Percentiles rank a stretch among this genome's conserved stretches.
These are phyloP conservation scores for Ispidina picta DNA, from an alignment of 2,797 vertebrate species.

Conservation along the genomic window DNA sequence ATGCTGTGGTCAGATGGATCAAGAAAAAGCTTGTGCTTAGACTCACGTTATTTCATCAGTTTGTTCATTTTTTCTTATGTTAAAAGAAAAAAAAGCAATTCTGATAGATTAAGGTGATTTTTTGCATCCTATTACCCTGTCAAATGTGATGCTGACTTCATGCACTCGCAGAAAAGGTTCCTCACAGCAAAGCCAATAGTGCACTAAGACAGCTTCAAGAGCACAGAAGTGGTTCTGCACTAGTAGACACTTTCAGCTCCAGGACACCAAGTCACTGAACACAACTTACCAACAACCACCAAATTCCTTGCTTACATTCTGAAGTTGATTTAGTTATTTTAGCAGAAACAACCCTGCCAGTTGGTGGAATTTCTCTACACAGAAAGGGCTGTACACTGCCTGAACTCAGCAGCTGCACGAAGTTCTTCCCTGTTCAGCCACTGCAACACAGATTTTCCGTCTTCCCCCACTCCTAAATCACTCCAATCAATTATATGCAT, in stretches of 20 bases:
- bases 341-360: slow-evolving; percentile 26
- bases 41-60: neutral
- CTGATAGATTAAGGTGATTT: neutral
- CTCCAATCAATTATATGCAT: slow-evolving; percentile 50
- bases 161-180: neutral
- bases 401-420: neutral
- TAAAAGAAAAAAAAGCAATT: neutral
- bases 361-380: slow-evolving; percentile 6
- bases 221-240: neutral
- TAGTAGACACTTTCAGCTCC: neutral
- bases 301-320: slow-evolving; percentile 4
- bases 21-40: neutral
- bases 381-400: neutral
- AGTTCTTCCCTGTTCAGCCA: neutral
- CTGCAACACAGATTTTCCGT: neutral
- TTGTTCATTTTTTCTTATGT: neutral
- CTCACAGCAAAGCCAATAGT: neutral
- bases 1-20: neutral
- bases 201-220: neutral
- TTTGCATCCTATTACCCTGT: neutral
- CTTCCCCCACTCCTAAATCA: neutral
- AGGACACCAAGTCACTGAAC: slow-evolving; percentile 1
- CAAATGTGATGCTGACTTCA: neutral
- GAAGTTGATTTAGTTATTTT: neutral
- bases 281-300: neutral